Base-by-base conservation (phyloP, 1,140 invertebrate genomes). In the Calephelis virginiensis region DNA sequence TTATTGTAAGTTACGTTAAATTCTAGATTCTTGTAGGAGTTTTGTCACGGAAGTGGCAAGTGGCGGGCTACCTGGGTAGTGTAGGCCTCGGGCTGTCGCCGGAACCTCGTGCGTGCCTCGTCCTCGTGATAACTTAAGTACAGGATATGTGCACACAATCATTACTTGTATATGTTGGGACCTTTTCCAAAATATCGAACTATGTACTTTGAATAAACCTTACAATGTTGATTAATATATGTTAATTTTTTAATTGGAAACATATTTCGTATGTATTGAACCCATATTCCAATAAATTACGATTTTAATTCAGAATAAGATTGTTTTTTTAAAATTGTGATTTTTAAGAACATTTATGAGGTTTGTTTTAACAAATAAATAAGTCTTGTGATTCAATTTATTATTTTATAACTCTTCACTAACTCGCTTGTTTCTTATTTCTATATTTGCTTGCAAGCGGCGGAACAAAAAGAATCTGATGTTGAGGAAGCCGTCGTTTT, bases 1-100 rank as follows among this genome's bases (percentile, higher is more conserved):
- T 88, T 91, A 89, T 87, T 83, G 80, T 89, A 89, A 91, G 86
- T 89, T 89, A 91, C 80, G 82, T 90, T 81, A 87, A 59, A 85
- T 82, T 88, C 79, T 89, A 90, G 84, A 86, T 85, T 86, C 80
- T 84, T 84, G 81, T 88, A 87, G 78, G 63, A 64, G 80, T 79
- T 81, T 72, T 70, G 83, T 86, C 81, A 82, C 74, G 71, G 68
- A 69, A 71, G 80, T 80, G 81, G 70, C 72, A 77, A 69, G 76
- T 72, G 80, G 76, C 68, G 77, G 73, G 75, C 61, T 56, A 14
- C 40, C 13, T 8, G 61, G 47, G 63, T 53, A 14, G 49, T 37
- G 17, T 40, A 46, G 28, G 72, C 67, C 66, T 56, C 70, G 40
- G 64, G 67, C 66, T 56, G 74, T 67, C 75, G 72, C 73, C 70